Percentiles rank a stretch among this genome's conserved stretches.
Evolutionary conservation across 2,113 vertebrate genomes (phyloP).

Genomic region (Macaca fascicularis): DNA sequence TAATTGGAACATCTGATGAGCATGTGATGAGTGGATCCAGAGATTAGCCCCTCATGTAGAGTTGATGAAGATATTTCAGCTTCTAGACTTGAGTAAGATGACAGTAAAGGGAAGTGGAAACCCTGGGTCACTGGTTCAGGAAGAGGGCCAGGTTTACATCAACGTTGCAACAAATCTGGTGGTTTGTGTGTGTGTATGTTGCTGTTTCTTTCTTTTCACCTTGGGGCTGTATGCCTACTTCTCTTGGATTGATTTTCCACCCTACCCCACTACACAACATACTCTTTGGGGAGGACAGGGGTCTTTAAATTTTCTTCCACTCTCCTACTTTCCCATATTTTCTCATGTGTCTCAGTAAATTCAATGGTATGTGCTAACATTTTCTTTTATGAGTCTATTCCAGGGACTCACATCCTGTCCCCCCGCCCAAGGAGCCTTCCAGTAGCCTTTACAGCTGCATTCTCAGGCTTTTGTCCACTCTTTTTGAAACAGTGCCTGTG

Average conservation of each 20-base stretch:
- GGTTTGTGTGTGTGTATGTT: neutral
- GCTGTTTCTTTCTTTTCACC: neutral
- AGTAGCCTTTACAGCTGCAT: neutral
- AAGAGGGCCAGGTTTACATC: slow-evolving; percentile 45
- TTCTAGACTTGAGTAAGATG: slow-evolving; percentile 54
- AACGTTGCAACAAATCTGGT: slow-evolving; percentile 6
- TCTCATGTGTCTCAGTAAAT: neutral
- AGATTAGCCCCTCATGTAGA: neutral
- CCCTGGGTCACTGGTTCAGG: slow-evolving; percentile 55
- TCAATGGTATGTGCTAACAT: neutral
- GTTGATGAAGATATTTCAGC: neutral
- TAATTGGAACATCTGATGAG: neutral
- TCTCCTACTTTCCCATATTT: neutral
- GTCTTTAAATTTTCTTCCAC: neutral
- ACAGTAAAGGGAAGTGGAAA: slow-evolving; percentile 52
- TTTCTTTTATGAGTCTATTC: slow-evolving; percentile 29
- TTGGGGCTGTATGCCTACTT: neutral
- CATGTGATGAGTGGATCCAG: neutral
- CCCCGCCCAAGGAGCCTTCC: neutral
- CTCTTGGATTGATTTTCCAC: slow-evolving; percentile 5
- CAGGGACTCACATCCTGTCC: neutral
- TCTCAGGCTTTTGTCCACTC: neutral
- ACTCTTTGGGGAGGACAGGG: neutral
- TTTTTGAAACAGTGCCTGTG: neutral
- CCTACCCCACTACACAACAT: neutral